These are phyloP conservation scores for Deroplatys truncata DNA, from an alignment of 2,888 invertebrate genomes.

Conservation along the genomic window DNA sequence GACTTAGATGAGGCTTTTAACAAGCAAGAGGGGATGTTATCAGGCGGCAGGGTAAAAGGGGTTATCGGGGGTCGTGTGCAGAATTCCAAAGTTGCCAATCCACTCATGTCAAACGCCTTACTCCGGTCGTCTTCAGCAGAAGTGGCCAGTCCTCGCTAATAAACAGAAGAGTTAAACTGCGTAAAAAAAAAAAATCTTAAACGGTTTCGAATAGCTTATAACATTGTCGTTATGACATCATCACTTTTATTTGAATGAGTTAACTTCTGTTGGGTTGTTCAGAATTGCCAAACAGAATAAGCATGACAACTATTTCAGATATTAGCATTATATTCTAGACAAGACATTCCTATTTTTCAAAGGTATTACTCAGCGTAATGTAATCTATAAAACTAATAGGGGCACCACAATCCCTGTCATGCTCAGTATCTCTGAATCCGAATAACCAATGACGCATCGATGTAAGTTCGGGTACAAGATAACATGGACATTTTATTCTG, in stretches of 20 bases:
- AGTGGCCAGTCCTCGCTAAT: background rate
- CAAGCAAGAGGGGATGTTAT: background rate
- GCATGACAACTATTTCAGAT: no score
- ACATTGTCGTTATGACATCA: background rate
- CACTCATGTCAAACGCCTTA: background rate
- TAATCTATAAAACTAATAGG: no score
- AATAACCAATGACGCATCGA: no score
- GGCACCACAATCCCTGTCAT: no score
- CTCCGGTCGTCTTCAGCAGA: background rate
- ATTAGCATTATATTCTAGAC: no score
- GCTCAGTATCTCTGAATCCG: no score
- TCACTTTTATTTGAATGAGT: background rate
- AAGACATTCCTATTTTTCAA: no score
- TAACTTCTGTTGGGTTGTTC: no score
- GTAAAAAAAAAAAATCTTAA: background rate
- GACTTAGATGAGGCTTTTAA: background rate
- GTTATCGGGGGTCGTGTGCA: background rate
- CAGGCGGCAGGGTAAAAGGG: background rate
- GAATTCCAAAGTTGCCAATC: background rate
- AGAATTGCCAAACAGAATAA: no score
- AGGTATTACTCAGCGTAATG: no score
- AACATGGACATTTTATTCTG: no score
- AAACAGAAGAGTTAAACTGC: background rate
- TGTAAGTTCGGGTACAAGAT: no score
- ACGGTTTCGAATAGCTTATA: background rate